These are phyloP conservation scores for Rhopalosiphum nymphaeae DNA, from an alignment of 2,888 invertebrate species.

Conservation along the genomic window DNA sequence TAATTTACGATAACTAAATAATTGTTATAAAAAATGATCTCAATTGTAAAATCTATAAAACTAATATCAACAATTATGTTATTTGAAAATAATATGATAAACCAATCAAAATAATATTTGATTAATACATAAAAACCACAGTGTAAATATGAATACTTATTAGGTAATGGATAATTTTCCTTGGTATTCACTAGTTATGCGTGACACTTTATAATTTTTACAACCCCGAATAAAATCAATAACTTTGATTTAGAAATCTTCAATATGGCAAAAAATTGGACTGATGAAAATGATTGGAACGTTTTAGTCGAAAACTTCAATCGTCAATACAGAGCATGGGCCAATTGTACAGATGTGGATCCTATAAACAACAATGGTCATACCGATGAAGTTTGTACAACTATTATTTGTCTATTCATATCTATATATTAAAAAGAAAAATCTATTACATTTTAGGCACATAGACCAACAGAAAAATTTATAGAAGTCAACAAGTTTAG, in stretches of 20 bases:
- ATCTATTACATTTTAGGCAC: slow-evolving; percentile 42
- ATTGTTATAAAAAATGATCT: too few relatives aligned
- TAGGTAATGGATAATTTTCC: not conserved
- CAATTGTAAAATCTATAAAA: too few relatives aligned
- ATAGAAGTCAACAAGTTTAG: slow-evolving; percentile 78
- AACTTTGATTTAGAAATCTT: not conserved
- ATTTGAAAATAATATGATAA: too few relatives aligned
- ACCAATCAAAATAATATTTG: too few relatives aligned
- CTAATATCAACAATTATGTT: too few relatives aligned
- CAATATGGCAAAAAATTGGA: slow-evolving; percentile 6
- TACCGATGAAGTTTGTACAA: not conserved
- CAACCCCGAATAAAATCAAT: not conserved
- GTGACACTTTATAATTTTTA: not conserved
- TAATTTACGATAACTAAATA: too few relatives aligned
- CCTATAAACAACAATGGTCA: not conserved
- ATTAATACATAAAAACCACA: not conserved
- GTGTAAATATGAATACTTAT: not conserved
- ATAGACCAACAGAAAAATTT: slow-evolving; percentile 78
- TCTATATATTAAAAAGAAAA: slow-evolving; percentile 21
- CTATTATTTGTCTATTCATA: not conserved
- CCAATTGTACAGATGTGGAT: not conserved
- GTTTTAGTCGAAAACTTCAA: slow-evolving; percentile 66
- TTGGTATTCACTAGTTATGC: not conserved
- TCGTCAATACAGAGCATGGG: slow-evolving; percentile 67
- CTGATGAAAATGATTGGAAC: slow-evolving; percentile 47